Base-by-base conservation (phyloP, 2,888 invertebrate genomes). In the Lochmaea crataegi region DNA sequence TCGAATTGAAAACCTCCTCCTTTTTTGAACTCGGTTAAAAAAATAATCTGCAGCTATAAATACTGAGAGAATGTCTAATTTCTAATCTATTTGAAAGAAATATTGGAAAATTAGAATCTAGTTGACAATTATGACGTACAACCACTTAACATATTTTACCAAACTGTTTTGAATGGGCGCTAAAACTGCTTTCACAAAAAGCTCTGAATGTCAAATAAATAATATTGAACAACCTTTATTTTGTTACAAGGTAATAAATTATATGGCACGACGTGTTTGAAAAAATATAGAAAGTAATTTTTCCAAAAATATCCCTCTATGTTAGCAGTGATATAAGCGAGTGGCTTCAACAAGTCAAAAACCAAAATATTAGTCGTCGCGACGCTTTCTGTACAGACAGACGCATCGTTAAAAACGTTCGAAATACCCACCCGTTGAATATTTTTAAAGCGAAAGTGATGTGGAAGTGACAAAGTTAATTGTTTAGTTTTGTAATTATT, bases 341-440 rank as follows among this genome's bases (percentile, higher is more conserved):
- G 68, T 57, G 65, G 26, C 51, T 64, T 68, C 58, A 71, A 14
- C 71, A 67, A 68, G 58, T 51, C 71, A 58, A 64, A 71, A 74
- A 71, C 67, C 69, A 74, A 74, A 71, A 70, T 68, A 74, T 65
- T 73, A 77, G 75, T 77, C 77, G 77, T 73, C 74, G 70, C 71
- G 77, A 72, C 68, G 74, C 68, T 56, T 38, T 57, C 65, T 42
- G 38, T 65, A 67, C 63, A 71, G 68, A 60, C 53, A 51, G 75
- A 71, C 74, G 69, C 64, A 61, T 63, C 67, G 41, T 38, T 45
- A 65, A 60, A 65, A 65, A 58, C 57, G 56, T 53, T 41, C 64
- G 61, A 10, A 70, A 56, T 57, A 65, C 48, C 45, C 16, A 42
- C 38, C 16, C 18, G 22, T 16, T 22, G 41, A 57, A 18, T 56